Evolutionary conservation across 2,888 invertebrate genomes (phyloP).

Genomic region (Nineta flava): DNA sequence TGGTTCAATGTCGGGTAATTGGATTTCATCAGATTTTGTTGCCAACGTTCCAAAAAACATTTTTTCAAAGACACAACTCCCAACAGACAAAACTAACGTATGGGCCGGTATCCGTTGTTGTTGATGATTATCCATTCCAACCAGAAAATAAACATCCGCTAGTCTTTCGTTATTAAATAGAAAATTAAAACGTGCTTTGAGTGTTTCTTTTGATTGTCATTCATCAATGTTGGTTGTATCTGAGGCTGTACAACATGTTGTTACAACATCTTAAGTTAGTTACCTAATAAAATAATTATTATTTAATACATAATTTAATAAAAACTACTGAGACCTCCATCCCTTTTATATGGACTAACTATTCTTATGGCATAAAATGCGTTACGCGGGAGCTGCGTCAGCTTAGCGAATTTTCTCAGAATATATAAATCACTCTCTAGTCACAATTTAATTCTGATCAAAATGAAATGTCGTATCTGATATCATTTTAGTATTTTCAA

Average conservation of each 20-base stretch:
- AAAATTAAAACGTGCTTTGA: slow-evolving; percentile 58
- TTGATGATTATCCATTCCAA: slow-evolving; percentile 50
- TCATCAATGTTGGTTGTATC: slow-evolving; percentile 36
- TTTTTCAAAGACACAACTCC: slow-evolving; percentile 74
- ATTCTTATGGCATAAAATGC: no score
- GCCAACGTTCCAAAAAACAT: slow-evolving; percentile 70
- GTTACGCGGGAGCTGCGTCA: no score
- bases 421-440: no score
- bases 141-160: slow-evolving; percentile 62
- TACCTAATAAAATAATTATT: no score
- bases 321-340: no score
- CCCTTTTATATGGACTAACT: no score
- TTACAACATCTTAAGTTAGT: no score
- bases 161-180: slow-evolving; percentile 47
- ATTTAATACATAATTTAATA: no score
- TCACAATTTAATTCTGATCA: no score
- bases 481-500: no score
- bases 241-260: slow-evolving; percentile 30
- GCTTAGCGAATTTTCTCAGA: no score
- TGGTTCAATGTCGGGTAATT: slow-evolving; percentile 71
- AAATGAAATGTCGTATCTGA: no score
- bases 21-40: slow-evolving; percentile 52
- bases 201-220: slow-evolving; percentile 59
- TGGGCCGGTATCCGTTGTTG: slow-evolving; percentile 62
- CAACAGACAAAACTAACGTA: slow-evolving; percentile 63